A percentile compares a stretch with the other conserved stretches of the same genome.
phyloP scores from a whole-genome alignment of 2,797 vertebrate species.

The Pogonophryne albipinna region DNA sequence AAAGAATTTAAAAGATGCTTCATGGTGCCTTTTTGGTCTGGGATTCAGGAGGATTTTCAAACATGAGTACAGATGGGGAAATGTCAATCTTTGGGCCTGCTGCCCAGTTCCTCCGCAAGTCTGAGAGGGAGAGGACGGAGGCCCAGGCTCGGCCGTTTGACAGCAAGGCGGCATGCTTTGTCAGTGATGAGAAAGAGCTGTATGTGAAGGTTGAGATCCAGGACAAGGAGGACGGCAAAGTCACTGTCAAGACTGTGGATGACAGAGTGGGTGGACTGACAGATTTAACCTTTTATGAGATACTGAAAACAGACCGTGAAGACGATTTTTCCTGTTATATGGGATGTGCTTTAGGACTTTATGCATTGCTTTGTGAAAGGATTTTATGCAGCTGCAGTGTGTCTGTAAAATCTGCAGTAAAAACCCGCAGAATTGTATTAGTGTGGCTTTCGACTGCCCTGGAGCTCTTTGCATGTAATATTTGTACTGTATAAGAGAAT shows the following conservation, averaged over 20 bases:
- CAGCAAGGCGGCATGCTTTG: conserved; percentile 87
- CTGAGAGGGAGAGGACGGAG: conserved; percentile 86
- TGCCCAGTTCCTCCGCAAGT: conserved; percentile 85
- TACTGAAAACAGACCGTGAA: not conserved
- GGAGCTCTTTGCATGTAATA: not conserved
- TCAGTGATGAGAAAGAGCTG: conserved; percentile 83
- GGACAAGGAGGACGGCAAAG: conserved; percentile 78
- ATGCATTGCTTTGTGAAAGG: not conserved
- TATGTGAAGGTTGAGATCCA: conserved; percentile 88
- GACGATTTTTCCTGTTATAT: not conserved
- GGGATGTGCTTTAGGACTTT: not conserved
- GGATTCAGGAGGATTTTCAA: conserved; percentile 16
- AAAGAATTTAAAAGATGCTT: not conserved
- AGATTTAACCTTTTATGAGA: conserved; percentile 59
- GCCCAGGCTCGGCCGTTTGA: conserved; percentile 89
- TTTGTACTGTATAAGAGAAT: not conserved
- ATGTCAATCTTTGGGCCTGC: conserved; percentile 87
- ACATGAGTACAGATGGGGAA: conserved; percentile 73
- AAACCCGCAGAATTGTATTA: conserved; percentile 13
- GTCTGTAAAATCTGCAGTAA: conserved; percentile 21
- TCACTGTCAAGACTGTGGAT: conserved; percentile 85
- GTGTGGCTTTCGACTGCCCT: conserved; percentile 9
- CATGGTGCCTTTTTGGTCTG: not conserved
- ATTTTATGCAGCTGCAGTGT: conserved; percentile 8
- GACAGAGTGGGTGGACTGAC: conserved; percentile 78